A percentile compares a stretch with the other conserved stretches of the same genome.
phyloP scores from a whole-genome alignment of 2,113 vertebrate species.

The Maccullochella peelii region DNA sequence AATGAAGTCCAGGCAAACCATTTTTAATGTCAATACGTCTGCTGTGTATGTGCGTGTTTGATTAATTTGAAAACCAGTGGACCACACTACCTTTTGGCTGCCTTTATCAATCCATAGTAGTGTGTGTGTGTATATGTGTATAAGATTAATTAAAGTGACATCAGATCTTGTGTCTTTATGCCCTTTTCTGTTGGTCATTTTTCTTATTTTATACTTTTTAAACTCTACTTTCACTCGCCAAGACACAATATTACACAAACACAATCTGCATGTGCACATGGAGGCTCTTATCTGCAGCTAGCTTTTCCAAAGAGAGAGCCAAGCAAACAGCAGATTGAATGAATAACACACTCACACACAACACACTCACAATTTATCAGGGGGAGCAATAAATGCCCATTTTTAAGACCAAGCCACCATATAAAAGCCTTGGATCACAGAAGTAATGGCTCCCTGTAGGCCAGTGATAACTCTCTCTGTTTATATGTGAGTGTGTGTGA shows the following conservation, averaged over 20 bases:
- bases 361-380: slow-evolving; percentile 59
- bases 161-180: neutral
- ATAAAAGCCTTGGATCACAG: slow-evolving; percentile 75
- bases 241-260: neutral
- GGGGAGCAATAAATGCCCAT: slow-evolving; percentile 69
- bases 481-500: slow-evolving; percentile 17
- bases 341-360: slow-evolving; percentile 36
- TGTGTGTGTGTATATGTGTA: neutral
- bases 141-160: neutral
- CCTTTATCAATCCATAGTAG: neutral
- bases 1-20: slow-evolving; percentile 1
- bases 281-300: neutral
- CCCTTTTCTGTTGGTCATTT: neutral
- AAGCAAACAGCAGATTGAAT: slow-evolving; percentile 46
- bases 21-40: neutral
- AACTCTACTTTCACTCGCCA: neutral
- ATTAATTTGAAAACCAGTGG: neutral
- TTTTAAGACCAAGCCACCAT: slow-evolving; percentile 73
- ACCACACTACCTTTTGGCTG: neutral
- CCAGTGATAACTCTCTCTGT: slow-evolving; percentile 69
- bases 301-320: slow-evolving; percentile 17
- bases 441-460: slow-evolving; percentile 73
- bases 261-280: neutral
- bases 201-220: neutral
- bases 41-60: neutral